Conservation (phyloP, 2,888 invertebrate species). For the Perithous albicinctus region DNA sequence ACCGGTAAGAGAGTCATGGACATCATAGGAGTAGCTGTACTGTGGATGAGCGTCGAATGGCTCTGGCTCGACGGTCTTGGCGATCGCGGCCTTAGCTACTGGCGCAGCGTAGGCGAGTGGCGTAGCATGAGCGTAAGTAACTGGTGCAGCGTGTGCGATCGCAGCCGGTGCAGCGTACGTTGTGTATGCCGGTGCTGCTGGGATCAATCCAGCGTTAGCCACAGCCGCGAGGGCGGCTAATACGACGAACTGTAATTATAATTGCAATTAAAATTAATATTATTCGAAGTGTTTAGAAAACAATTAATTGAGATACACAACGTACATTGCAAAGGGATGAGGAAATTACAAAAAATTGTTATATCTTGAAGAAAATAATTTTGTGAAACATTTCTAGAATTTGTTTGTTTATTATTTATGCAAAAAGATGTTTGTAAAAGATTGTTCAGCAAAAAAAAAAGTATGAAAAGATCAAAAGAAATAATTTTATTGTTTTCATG, state of each 20-base stretch:
- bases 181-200: constrained; percentile 59
- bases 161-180: background rate
- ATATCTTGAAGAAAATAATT: too few relatives aligned
- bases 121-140: constrained; percentile 48
- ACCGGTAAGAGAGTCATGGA: constrained; percentile 63
- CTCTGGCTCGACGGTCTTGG: constrained; percentile 51
- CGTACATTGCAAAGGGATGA: too few relatives aligned
- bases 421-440: too few relatives aligned
- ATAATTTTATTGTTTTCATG: too few relatives aligned
- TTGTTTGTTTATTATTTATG: too few relatives aligned
- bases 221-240: constrained; percentile 65
- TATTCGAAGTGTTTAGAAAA: background rate
- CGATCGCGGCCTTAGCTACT: constrained; percentile 1
- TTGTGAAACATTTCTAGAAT: too few relatives aligned
- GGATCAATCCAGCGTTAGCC: constrained; percentile 57
- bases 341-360: too few relatives aligned
- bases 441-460: too few relatives aligned
- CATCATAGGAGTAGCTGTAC: constrained; percentile 72
- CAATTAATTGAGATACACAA: too few relatives aligned
- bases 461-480: too few relatives aligned
- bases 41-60: constrained; percentile 65
- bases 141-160: constrained; percentile 46
- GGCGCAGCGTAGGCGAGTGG: constrained; percentile 60
- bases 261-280: background rate
- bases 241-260: constrained; percentile 57